phyloP scores from a whole-genome alignment of 2,888 invertebrate species.

The Zonitis immaculata region DNA sequence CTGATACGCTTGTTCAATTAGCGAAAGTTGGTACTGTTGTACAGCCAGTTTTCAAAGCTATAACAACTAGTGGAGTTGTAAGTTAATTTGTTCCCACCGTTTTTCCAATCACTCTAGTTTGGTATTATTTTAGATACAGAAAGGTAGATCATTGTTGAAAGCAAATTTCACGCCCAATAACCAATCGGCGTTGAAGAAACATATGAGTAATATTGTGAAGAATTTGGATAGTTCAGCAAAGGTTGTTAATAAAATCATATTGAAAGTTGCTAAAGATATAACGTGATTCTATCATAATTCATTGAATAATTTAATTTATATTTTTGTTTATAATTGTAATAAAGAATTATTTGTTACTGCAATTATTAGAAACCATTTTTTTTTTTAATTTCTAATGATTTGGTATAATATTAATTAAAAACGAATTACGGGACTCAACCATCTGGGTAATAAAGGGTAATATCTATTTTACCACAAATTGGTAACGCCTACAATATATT shows the following conservation, averaged over 20 bases:
- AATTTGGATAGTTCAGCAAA: not conserved
- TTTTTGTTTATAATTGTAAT: not conserved
- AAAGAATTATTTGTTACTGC: not conserved
- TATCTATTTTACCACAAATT: not conserved
- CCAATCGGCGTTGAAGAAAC: not conserved
- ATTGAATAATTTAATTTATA: not conserved
- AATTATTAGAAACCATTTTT: not conserved
- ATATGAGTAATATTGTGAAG: not conserved
- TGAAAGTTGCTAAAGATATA: not conserved
- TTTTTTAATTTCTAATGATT: not conserved
- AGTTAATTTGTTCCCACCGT: not conserved
- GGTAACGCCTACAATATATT: not conserved
- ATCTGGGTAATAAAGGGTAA: not conserved
- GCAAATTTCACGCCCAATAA: not conserved
- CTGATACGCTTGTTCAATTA: not conserved
- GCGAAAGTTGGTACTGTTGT: not conserved
- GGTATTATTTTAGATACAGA: not conserved
- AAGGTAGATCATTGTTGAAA: not conserved
- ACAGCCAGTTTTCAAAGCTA: conserved; percentile 2
- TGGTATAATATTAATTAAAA: not conserved
- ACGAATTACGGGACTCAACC: not conserved
- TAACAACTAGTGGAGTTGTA: conserved; percentile 9
- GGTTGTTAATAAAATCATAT: not conserved
- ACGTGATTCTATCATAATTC: not conserved
- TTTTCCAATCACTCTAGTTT: no score